Evolutionary conservation across 2,888 invertebrate genomes (phyloP), one percentile per base, ranked within the genome.

Genomic region (Heteromyza rotundicornis): DNA sequence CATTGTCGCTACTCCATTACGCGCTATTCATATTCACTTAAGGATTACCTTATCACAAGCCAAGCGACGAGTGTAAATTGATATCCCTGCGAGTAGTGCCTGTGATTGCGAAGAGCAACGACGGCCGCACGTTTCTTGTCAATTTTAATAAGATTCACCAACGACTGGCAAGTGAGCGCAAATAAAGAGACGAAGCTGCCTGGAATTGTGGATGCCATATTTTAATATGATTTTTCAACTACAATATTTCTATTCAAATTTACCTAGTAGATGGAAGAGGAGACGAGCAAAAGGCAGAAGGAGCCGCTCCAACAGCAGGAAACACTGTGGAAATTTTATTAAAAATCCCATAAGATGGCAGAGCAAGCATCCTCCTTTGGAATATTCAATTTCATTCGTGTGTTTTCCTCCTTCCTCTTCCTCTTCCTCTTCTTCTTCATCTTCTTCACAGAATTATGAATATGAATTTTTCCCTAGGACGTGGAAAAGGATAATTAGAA

Each of bases 1-100:
- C n/a, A n/a, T n/a, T n/a, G 16, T n/a, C 5, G 27, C 27, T 27
- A n/a, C 40, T 40, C 40, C 14, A 40, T 40, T 40, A 40, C 40
- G 40, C 10, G 40, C 40, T 40, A 40, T 40, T 40, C 40, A 40
- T 40, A 40, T 40, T 40, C 40, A 40, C 40, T 40, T 40, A 40
- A 40, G 40, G 40, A 40, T 40, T 40, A 40, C 40, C 40, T 40
- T 40, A 40, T 40, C 40, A n/a, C 40, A n/a, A 10, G 7, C 27
- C 7, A 27, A 5, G 40, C 40, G 16, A 3, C 3, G 40, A 40
- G 40, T 40, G 40, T 40, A 40, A 40, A 40, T n/a, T n/a, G 40
- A 40, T 40, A 40, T 40, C n/a, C 40, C 14, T 40, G 40, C n/a
- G 40, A n/a, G n/a, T n/a, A n/a, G n/a, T n/a, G n/a, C n/a, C 40